Evolutionary conservation across 1,140 invertebrate genomes (phyloP), one percentile per base, ranked within the genome.

Genomic region (Philaenus spumarius): DNA sequence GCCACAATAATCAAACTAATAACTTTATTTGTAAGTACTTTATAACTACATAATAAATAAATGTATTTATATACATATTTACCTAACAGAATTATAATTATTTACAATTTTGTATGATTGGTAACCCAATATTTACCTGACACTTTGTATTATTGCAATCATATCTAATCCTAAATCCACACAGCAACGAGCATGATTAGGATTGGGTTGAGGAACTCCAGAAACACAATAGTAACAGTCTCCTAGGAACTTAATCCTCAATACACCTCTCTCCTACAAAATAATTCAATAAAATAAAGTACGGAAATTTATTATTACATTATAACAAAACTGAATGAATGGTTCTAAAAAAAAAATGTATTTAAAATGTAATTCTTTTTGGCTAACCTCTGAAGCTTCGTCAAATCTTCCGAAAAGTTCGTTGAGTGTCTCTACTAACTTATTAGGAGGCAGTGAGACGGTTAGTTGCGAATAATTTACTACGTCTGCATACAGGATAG

Each of bases 321-420:
- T n/a, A n/a, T n/a, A n/a, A n/a, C n/a, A n/a, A n/a, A n/a, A n/a
- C n/a, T n/a, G n/a, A n/a, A n/a, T n/a, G n/a, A n/a, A n/a, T n/a
- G n/a, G 26, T 30, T n/a, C n/a, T n/a, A n/a, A n/a, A n/a, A n/a
- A n/a, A n/a, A n/a, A n/a, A n/a, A n/a, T n/a, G n/a, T n/a, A n/a
- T n/a, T n/a, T n/a, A n/a, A n/a, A n/a, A n/a, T n/a, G n/a, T n/a
- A n/a, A n/a, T n/a, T n/a, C n/a, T n/a, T n/a, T 48, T 30, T 57
- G 17, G 64, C 62, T 67, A 71, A 88, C 87, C 68, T 92, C 85
- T 17, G 93, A 94, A 30, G 92, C 87, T 62, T 93, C 87, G 74
- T 97, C 95, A 71, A 98, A 98, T 66, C 89, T 83, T 4, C 92
- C 91, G 72, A 96, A 98, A 0, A 98, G 77, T 70, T 97, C 93